Base-by-base conservation (phyloP, 2,888 invertebrate species). In the Pseudococcus jackbeardsleyi region DNA sequence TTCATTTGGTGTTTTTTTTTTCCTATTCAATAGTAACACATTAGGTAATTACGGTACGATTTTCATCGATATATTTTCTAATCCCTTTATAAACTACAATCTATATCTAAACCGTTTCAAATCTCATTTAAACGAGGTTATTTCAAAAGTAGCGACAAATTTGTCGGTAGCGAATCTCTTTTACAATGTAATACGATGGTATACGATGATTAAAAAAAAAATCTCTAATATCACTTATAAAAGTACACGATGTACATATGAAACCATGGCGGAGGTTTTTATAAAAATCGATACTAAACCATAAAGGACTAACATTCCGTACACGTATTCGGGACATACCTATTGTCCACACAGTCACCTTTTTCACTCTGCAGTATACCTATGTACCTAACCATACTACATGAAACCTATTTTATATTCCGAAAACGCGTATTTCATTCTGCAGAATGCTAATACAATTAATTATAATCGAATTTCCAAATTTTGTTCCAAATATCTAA, bases 251-350 rank as follows among this genome's bases (percentile, higher is more conserved):
- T 33, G 26, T 33, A 33, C 26, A 33, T n/a, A 42, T 79, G 15
- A 72, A 46, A 79, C 79, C n/a, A 19, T 59, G 19, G 19, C 59
- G 59, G 59, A 59, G 59, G 59, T 59, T 59, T 59, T 59, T 59
- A 59, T 19, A 59, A 59, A 59, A 59, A 59, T 59, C 59, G 19
- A 59, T 59, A 59, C 59, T 59, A 33, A 79, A 79, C 79, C 42
- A 42, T 79, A 39, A 22, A 8, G n/a, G 79, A 79, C n/a, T 26
- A 79, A 79, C 42, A 79, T 79, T 79, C 79, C 46, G 79, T 26
- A 79, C 79, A 79, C 79, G 79, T 79, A 79, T 79, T 79, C 79
- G 12, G 79, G 79, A 79, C 79, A 79, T 79, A 79, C 42, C 79
- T 79, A 79, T 79, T 79, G 79, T 79, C 79, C 79, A 79, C 79